phyloP scores from a whole-genome alignment of 2,888 invertebrate genomes.

The Acronicta leporina region DNA sequence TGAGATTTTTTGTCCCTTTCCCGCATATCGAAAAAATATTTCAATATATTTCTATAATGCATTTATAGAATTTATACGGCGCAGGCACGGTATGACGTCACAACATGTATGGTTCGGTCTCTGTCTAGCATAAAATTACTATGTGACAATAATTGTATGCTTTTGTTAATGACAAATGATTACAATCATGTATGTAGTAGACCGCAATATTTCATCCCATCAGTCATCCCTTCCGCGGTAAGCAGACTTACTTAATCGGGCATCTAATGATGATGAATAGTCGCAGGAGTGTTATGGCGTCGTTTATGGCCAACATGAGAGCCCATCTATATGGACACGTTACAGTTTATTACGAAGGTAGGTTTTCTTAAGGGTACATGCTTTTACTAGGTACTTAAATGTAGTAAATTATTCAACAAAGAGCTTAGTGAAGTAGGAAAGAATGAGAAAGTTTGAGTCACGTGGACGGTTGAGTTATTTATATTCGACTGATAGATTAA shows the following conservation, averaged over 20 bases:
- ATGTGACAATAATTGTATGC: too few species aligned
- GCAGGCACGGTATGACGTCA: too few species aligned
- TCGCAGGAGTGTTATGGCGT: slow-evolving; percentile 34
- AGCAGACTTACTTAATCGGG: slow-evolving; percentile 28
- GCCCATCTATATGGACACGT: slow-evolving; percentile 21
- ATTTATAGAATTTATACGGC: too few species aligned
- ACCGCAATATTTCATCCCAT: not conserved
- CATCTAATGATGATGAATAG: slow-evolving; percentile 40
- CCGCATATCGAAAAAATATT: too few species aligned
- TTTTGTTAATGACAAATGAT: too few species aligned
- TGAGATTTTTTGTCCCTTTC: too few species aligned
- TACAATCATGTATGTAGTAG: not conserved
- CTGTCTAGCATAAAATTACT: too few species aligned
- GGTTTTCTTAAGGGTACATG: slow-evolving; percentile 7
- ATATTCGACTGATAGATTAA: too few species aligned
- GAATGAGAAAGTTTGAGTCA: too few species aligned
- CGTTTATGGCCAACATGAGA: slow-evolving; percentile 34
- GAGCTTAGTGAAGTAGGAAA: not conserved
- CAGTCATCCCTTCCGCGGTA: not conserved
- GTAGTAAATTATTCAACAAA: not conserved
- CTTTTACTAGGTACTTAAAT: slow-evolving; percentile 1
- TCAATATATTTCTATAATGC: too few species aligned
- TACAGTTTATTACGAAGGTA: slow-evolving; percentile 32
- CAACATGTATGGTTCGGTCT: too few species aligned
- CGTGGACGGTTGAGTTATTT: too few species aligned